These are phyloP conservation scores for Orientallactaga bullata DNA, from an alignment of 2,113 vertebrate genomes.

Conservation along the genomic window DNA sequence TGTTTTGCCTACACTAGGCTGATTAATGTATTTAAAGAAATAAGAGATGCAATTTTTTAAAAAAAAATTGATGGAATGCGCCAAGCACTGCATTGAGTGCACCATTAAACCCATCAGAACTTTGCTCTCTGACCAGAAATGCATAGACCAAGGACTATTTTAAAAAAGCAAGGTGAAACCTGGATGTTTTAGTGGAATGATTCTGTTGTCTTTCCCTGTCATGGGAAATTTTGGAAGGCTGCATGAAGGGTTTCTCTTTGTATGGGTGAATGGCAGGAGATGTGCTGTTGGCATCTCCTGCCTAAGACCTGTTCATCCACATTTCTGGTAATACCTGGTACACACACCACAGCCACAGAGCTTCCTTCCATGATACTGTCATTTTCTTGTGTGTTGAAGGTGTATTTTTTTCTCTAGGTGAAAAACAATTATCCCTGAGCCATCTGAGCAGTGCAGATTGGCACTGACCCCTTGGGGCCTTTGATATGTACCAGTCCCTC, in stretches of 20 bases:
- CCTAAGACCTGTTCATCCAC: constrained; percentile 29
- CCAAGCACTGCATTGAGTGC: constrained; percentile 90
- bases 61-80: constrained; percentile 90
- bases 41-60: constrained; percentile 91
- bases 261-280: neutral
- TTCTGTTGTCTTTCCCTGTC: constrained; percentile 77
- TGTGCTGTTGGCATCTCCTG: constrained; percentile 7
- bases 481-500: neutral
- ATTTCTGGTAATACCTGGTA: neutral
- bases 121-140: constrained; percentile 92
- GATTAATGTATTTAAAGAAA: constrained; percentile 94
- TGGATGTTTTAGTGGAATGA: constrained; percentile 78
- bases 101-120: constrained; percentile 92
- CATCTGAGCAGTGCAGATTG: neutral
- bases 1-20: constrained; percentile 92
- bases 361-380: neutral
- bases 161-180: constrained; percentile 87
- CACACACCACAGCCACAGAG: neutral
- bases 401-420: constrained; percentile 56
- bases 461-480: neutral
- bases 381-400: neutral
- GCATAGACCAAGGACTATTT: constrained; percentile 87
- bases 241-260: constrained; percentile 56
- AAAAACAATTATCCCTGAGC: constrained; percentile 6
- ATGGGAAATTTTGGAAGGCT: constrained; percentile 81